Conservation (phyloP, 2,888 invertebrate genomes). For the Fissipunctia ypsillon region DNA sequence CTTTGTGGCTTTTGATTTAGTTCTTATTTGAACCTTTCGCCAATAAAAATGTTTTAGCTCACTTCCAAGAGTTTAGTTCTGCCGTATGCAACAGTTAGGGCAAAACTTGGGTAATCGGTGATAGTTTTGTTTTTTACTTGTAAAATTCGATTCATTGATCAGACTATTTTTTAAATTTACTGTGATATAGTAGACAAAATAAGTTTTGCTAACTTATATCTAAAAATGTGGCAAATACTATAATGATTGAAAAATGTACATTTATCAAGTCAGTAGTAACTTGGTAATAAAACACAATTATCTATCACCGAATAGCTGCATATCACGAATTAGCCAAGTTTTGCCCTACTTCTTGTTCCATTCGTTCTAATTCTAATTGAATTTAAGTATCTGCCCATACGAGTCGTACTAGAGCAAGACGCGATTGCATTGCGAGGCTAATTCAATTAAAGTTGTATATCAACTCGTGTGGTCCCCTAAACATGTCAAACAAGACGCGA, state of each 20-base stretch:
- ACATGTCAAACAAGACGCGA: conserved; percentile 71
- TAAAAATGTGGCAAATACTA: too few relatives aligned
- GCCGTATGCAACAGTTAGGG: conserved; percentile 7
- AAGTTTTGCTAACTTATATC: too few relatives aligned
- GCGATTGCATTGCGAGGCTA: conserved; percentile 50
- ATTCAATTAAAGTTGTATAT: conserved; percentile 61
- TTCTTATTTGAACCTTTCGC: neutral
- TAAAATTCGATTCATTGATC: too few relatives aligned
- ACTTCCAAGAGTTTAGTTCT: conserved; percentile 25
- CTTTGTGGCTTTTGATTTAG: conserved; percentile 6
- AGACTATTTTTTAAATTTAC: too few relatives aligned
- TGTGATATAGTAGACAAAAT: too few relatives aligned
- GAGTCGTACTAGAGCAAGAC: conserved; percentile 42
- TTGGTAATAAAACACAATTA: too few relatives aligned
- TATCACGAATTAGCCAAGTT: too few relatives aligned
- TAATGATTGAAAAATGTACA: too few relatives aligned
- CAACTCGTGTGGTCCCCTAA: conserved; percentile 80
- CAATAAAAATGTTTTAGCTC: conserved; percentile 23
- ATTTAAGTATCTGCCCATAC: conserved; percentile 50
- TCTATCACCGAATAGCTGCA: too few relatives aligned
- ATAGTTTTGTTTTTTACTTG: too few relatives aligned
- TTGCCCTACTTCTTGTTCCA: conserved; percentile 24
- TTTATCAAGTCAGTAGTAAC: too few relatives aligned
- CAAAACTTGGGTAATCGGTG: too few relatives aligned
- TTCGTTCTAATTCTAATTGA: conserved; percentile 45